Conservation (phyloP, 2,888 invertebrate genomes). For the Hecatera dysodea region DNA sequence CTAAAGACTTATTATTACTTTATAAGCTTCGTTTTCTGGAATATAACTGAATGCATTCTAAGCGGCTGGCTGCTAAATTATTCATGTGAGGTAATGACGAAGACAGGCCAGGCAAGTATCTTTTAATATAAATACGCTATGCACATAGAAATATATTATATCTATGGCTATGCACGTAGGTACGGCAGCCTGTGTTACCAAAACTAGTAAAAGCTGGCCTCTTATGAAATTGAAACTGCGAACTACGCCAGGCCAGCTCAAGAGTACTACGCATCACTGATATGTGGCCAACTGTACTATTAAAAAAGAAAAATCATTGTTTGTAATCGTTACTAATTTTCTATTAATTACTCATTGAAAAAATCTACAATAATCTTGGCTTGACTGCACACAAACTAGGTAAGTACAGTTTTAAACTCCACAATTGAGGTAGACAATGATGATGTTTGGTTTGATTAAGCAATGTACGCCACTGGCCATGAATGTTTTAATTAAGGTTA, state of each 20-base stretch:
- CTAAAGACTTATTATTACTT: slow-evolving; percentile 35
- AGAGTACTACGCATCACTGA: not conserved
- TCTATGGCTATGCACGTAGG: slow-evolving; percentile 5
- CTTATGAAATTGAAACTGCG: not conserved
- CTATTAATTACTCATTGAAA: not conserved
- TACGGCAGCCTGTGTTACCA: not conserved
- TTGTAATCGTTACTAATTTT: not conserved
- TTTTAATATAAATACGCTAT: slow-evolving; percentile 53
- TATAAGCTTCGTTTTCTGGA: slow-evolving; percentile 62
- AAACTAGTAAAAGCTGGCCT: not conserved
- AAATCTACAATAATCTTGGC: not conserved
- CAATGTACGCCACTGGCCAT: slow-evolving; percentile 69
- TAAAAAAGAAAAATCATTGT: not conserved
- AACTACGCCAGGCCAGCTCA: not conserved
- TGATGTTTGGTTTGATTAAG: slow-evolving; percentile 66
- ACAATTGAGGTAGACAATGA: slow-evolving; percentile 40
- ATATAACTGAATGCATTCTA: slow-evolving; percentile 69
- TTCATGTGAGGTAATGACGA: slow-evolving; percentile 70
- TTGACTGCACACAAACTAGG: slow-evolving; percentile 16
- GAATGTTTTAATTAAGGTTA: slow-evolving; percentile 86
- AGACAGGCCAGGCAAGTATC: slow-evolving; percentile 68
- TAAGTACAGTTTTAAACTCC: slow-evolving; percentile 7
- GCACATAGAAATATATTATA: too few relatives aligned
- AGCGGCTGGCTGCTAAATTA: slow-evolving; percentile 68
- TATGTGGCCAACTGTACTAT: not conserved